Evolutionary conservation across 2,113 vertebrate genomes (phyloP).

Genomic region (Tragelaphus imberbis): DNA sequence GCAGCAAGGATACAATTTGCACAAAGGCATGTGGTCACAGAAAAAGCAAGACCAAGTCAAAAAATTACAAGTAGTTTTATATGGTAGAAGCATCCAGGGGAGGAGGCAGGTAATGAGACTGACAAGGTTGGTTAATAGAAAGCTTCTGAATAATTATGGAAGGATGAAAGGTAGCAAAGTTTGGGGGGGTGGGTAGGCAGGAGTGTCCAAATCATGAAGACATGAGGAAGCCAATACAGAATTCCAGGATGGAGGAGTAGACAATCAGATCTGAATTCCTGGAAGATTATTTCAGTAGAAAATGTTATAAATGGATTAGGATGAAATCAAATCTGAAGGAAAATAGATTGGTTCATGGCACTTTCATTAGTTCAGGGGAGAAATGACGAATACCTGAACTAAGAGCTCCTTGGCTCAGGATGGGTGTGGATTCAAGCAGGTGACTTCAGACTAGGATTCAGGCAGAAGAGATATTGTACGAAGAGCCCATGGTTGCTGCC

Average conservation of each 20-base stretch:
- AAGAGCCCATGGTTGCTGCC: too few relatives aligned
- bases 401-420: not conserved
- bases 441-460: not conserved
- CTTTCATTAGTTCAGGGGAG: not conserved
- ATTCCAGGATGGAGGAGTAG: not conserved
- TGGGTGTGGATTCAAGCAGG: not conserved
- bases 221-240: not conserved
- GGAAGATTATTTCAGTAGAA: not conserved
- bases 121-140: not conserved
- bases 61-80: not conserved
- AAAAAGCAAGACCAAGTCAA: not conserved
- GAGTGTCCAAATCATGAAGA: not conserved
- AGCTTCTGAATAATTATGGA: not conserved
- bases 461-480: not conserved
- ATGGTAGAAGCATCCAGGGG: not conserved
- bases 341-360: not conserved
- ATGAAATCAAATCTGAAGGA: not conserved
- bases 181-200: not conserved
- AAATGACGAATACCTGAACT: not conserved
- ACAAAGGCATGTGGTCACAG: not conserved
- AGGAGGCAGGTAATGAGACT: not conserved
- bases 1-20: not conserved
- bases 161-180: not conserved
- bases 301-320: not conserved
- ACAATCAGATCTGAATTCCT: not conserved